Evolutionary conservation across 2,888 invertebrate genomes (phyloP), one percentile per base, ranked within the genome.

Genomic region (Thera britannica): DNA sequence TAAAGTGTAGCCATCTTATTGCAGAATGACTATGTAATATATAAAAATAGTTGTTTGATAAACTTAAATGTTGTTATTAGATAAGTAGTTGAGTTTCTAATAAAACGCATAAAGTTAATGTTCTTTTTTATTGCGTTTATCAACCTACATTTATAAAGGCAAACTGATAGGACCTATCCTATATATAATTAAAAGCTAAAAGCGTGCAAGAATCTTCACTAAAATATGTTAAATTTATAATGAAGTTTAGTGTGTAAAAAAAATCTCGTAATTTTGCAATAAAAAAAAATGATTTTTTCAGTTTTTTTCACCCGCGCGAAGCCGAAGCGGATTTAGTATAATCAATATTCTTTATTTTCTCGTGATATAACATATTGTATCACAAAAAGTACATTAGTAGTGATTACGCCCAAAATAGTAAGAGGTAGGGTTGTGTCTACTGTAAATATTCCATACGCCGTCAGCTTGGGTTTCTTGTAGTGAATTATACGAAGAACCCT

Each of bases 371-470:
- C 65, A 60, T 81, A 81, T 57, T 85, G 84, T 52, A 84, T 75
- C 2, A 84, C 55, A 67, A 84, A 75, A 0, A 83, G 68, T 4
- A 82, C 73, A 70, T 86, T 79, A 2, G 75, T 82, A 8, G 83
- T 78, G 49, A 85, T 78, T 4, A 85, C 67, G 3, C 79, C 75
- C n/a, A 84, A 62, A 23, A 84, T 66, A 35, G 74, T 74, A 0
- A 84, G 41, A 1, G 77, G 72, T 54, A 85, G 63, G n/a, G 60
- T 64, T 56, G 66, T 75, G 44, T 82, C 75, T 0, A 86, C 51
- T 4, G 67, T 67, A 48, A 84, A 83, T 3, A 84, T 73, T 3
- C 81, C 84, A 56, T 83, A 82, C 2, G 85, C 79, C 3, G 75
- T 72, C 58, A 82, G 84, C n/a, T 69, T 64, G 3, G 82, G 81